A percentile compares a stretch with the other conserved stretches of the same genome.
phyloP scores from a whole-genome alignment of 1,140 invertebrate species.

The Drosophila pseudoobscura region DNA sequence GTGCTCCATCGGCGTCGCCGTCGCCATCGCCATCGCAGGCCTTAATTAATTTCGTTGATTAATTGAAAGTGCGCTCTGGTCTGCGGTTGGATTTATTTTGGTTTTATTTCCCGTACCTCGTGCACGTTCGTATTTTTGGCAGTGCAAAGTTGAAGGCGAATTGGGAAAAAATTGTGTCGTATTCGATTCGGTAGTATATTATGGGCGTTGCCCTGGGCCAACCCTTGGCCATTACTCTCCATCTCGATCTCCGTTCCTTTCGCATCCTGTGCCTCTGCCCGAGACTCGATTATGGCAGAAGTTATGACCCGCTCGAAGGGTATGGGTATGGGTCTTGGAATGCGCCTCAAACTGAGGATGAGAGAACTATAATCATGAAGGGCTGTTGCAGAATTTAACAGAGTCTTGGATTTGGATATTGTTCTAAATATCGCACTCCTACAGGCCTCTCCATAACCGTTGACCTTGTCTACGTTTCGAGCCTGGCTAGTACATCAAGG shows the following conservation, averaged over 20 bases:
- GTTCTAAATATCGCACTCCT: too few relatives aligned
- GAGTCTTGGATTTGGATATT: too few relatives aligned
- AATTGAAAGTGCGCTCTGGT: conserved; percentile 72
- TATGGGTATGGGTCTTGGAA: conserved; percentile 4
- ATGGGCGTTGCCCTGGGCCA: conserved; percentile 63
- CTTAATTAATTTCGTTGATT: conserved; percentile 82
- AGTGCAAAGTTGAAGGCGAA: conserved; percentile 77
- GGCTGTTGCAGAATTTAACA: too few relatives aligned
- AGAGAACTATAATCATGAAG: conserved; percentile 28
- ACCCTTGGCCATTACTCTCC: conserved; percentile 73
- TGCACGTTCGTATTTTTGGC: conserved; percentile 31
- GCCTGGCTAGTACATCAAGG: too few relatives aligned
- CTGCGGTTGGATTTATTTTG: conserved; percentile 16
- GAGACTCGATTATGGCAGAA: conserved; percentile 60
- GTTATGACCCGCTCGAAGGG: conserved; percentile 46
- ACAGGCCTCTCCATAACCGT: conserved; percentile 14
- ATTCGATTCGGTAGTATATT: conserved; percentile 71
- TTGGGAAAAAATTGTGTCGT: conserved; percentile 56
- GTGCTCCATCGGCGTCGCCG: too few relatives aligned
- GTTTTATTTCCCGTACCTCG: conserved; percentile 5
- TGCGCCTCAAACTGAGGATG: conserved; percentile 20
- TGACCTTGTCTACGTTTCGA: conserved; percentile 33
- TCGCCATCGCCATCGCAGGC: conserved; percentile 25
- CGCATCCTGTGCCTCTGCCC: conserved; percentile 21
- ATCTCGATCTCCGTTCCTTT: neutral